A percentile compares a stretch with the other conserved stretches of the same genome.
Evolutionary conservation across 1,140 invertebrate genomes (phyloP).

Genomic region (Frieseomelitta varia): DNA sequence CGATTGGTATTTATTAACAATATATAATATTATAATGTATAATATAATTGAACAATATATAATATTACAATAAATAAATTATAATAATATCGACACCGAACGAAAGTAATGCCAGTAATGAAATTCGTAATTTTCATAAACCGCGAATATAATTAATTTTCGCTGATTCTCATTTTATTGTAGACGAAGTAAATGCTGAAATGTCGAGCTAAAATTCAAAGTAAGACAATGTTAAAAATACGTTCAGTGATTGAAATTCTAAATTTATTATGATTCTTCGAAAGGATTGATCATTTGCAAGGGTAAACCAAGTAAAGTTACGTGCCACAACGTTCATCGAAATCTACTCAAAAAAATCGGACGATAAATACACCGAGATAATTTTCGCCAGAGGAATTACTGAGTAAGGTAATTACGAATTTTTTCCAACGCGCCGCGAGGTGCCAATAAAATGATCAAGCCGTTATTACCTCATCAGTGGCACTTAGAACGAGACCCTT

Average conservation of each 20-base stretch:
- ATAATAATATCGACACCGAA: too few relatives aligned
- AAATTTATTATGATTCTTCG: neutral
- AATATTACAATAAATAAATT: too few relatives aligned
- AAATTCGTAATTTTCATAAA: neutral
- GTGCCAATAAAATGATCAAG: constrained; percentile 44
- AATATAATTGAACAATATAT: neutral
- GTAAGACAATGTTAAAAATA: neutral
- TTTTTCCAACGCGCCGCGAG: constrained; percentile 11
- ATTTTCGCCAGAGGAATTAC: neutral
- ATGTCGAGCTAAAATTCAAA: too few relatives aligned
- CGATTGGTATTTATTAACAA: neutral
- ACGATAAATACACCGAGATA: neutral
- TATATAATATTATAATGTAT: too few relatives aligned
- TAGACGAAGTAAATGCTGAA: neutral
- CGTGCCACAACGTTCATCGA: neutral
- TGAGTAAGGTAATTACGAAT: neutral
- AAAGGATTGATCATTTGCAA: neutral
- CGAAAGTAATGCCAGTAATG: too few relatives aligned
- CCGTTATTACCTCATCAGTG: constrained; percentile 44
- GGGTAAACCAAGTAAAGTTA: neutral
- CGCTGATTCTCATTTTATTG: too few relatives aligned
- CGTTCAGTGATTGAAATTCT: too few relatives aligned
- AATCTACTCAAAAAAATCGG: neutral
- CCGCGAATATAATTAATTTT: neutral
- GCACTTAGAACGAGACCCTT: constrained; percentile 37